Evolutionary conservation across 1,140 invertebrate genomes (phyloP).

Genomic region (Caenorhabditis briggsae): DNA sequence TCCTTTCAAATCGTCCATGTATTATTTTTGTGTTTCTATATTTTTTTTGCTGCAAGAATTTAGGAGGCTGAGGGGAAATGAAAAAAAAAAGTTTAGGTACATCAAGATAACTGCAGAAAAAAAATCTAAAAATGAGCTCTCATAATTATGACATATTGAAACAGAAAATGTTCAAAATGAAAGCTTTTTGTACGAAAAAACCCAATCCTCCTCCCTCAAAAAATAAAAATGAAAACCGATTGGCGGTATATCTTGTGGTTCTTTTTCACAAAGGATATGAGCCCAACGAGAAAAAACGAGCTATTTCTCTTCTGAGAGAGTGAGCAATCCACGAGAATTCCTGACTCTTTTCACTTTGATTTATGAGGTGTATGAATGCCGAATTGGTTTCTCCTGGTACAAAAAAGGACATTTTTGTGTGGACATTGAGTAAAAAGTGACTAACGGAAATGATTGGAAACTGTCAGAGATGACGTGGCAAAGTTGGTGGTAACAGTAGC

Average conservation of each 20-base stretch:
- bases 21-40: background rate
- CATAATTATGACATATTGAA: too few species aligned
- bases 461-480: background rate
- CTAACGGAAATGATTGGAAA: background rate
- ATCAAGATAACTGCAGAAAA: too few species aligned
- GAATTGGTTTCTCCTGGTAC: background rate
- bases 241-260: too few species aligned
- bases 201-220: background rate
- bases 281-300: background rate
- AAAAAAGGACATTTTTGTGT: too few species aligned
- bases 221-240: background rate
- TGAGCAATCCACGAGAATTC: background rate
- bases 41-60: conserved; percentile 38
- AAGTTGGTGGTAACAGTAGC: background rate
- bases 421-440: background rate
- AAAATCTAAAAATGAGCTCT: too few species aligned
- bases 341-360: conserved; percentile 49
- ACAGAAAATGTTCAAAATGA: too few species aligned
- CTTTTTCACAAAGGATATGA: background rate
- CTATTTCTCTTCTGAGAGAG: too few species aligned
- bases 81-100: background rate
- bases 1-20: conserved; percentile 35
- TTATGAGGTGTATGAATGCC: conserved; percentile 53
- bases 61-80: background rate
- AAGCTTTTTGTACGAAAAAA: too few species aligned